phyloP scores from a whole-genome alignment of 2,797 vertebrate species.

The Enteromius fasciolatus region DNA sequence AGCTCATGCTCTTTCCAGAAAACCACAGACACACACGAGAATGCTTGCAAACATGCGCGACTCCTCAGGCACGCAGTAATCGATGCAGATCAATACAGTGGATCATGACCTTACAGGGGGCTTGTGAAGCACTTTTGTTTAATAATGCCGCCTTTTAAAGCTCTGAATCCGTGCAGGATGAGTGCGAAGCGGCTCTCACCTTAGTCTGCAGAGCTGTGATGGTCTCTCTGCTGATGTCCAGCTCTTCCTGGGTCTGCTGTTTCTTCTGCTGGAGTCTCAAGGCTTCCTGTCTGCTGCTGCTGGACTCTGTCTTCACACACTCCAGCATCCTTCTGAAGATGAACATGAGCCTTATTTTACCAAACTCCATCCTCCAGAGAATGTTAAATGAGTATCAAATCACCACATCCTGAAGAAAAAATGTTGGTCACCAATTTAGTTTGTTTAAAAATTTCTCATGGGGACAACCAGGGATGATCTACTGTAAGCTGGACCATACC shows the following conservation, averaged over 20 bases:
- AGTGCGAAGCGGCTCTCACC: constrained; percentile 62
- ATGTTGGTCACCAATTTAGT: background rate
- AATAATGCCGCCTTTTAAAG: constrained; percentile 54
- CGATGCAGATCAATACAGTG: constrained; percentile 37
- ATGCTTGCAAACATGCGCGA: constrained; percentile 19
- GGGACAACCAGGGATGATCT: background rate
- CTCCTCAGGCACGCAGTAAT: constrained; percentile 25
- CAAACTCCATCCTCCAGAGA: constrained; percentile 2
- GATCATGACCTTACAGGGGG: constrained; percentile 30
- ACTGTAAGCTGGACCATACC: background rate
- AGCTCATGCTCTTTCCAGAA: constrained; percentile 64
- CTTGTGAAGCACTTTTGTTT: constrained; percentile 33
- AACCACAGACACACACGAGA: constrained; percentile 6
- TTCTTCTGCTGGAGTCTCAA: constrained; percentile 64
- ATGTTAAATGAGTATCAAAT: background rate
- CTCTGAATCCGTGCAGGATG: constrained; percentile 3
- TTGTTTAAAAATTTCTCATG: background rate
- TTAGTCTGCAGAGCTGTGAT: constrained; percentile 66
- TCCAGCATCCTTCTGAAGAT: constrained; percentile 66
- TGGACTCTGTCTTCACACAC: constrained; percentile 63
- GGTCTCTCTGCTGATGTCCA: constrained; percentile 60
- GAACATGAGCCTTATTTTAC: constrained; percentile 4
- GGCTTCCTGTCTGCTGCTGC: constrained; percentile 63
- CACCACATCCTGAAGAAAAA: background rate
- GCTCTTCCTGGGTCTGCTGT: constrained; percentile 57